Percentiles rank a stretch among this genome's conserved stretches.
Conservation (phyloP, 1,140 invertebrate species). For the Myzus persicae region DNA sequence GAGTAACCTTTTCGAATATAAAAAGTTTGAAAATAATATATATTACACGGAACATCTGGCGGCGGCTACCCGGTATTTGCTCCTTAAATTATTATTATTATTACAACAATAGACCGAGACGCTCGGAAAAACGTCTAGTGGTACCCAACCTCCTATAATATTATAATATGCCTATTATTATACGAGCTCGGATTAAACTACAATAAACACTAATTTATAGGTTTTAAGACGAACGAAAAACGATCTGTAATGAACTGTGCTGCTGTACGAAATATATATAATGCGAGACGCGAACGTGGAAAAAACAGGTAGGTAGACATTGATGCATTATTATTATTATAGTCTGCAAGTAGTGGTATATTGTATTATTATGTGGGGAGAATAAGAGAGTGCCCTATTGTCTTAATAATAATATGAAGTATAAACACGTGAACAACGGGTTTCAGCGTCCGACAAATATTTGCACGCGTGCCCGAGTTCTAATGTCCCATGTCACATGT, state of each 20-base stretch:
- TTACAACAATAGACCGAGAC: background rate
- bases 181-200: background rate
- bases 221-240: background rate
- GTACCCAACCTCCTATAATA: background rate
- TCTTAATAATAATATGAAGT: background rate
- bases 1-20: background rate
- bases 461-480: constrained; percentile 8
- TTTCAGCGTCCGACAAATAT: background rate
- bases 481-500: background rate
- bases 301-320: background rate
- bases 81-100: background rate
- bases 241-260: background rate
- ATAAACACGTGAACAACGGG: constrained; percentile 6
- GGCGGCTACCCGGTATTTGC: background rate
- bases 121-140: background rate
- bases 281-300: background rate
- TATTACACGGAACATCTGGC: background rate
- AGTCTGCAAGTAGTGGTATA: background rate
- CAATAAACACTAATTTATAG: constrained; percentile 17
- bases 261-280: background rate
- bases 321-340: background rate
- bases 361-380: background rate
- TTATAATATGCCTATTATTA: background rate
- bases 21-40: background rate
- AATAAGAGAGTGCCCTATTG: constrained; percentile 11